phyloP scores from a whole-genome alignment of 2,797 vertebrate species.

The Denticeps clupeoides region DNA sequence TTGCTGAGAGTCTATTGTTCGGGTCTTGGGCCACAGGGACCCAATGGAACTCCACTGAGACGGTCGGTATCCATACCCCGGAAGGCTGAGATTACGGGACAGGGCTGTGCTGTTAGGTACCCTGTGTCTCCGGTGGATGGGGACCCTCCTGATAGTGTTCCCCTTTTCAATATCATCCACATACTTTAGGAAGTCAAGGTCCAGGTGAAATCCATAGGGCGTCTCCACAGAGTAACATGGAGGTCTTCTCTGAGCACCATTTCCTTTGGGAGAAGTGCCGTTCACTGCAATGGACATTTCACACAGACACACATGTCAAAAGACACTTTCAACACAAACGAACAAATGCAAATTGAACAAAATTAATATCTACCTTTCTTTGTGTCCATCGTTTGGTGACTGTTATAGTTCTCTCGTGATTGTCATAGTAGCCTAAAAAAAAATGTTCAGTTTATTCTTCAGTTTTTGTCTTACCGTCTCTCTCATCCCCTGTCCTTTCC shows the following conservation, averaged over 20 bases:
- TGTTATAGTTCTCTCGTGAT: conserved; percentile 4
- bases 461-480: no score
- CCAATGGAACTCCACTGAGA: conserved; percentile 63
- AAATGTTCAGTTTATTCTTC: conserved; percentile 6
- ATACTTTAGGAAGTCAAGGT: conserved; percentile 94
- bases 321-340: background rate
- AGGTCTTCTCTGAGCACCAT: conserved; percentile 61
- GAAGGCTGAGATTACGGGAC: conserved; percentile 81
- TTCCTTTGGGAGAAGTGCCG: conserved; percentile 52
- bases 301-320: no score
- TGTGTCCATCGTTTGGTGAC: conserved; percentile 41
- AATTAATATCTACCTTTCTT: conserved; percentile 43
- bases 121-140: conserved; percentile 75
- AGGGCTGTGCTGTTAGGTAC: conserved; percentile 75
- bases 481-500: no score
- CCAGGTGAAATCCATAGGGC: conserved; percentile 85
- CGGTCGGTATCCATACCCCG: conserved; percentile 51
- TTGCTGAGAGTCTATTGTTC: conserved; percentile 46
- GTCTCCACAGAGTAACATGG: conserved; percentile 88
- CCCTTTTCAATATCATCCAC: conserved; percentile 99
- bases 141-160: conserved; percentile 83
- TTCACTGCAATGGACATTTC: no score
- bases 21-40: conserved; percentile 53
- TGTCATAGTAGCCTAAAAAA: conserved; percentile 5
- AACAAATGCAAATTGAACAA: background rate